Base-by-base conservation (phyloP, 2,888 invertebrate genomes). In the Chydorus sphaericus region DNA sequence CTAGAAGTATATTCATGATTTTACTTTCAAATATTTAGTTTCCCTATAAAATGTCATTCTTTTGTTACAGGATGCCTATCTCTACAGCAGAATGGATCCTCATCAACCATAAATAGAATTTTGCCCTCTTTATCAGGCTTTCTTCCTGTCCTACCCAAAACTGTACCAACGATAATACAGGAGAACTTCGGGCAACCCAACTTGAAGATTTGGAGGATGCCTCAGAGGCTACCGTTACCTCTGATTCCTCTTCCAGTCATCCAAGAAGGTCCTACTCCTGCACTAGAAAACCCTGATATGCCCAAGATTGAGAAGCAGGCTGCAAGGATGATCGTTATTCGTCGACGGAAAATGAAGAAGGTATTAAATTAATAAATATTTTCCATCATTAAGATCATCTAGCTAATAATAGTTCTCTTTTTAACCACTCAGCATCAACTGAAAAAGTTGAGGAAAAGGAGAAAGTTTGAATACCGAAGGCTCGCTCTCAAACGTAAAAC, bases 341-440 rank as follows among this genome's bases (percentile, higher is more conserved):
- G 90, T 51, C 74, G 81, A 52, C 78, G 79, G 55, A 91, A 90
- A 71, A 90, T 92, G 86, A 87, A 82, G 69, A 87, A 83, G n/a
- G n/a, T n/a, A n/a, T n/a, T n/a, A n/a, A n/a, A n/a, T n/a, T n/a
- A n/a, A n/a, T n/a, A n/a, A n/a, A n/a, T n/a, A n/a, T n/a, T n/a
- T n/a, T n/a, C n/a, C n/a, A n/a, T n/a, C n/a, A n/a, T n/a, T n/a
- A n/a, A n/a, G n/a, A n/a, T n/a, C n/a, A n/a, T n/a, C n/a, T n/a
- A n/a, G n/a, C n/a, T n/a, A n/a, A n/a, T n/a, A n/a, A n/a, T n/a
- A n/a, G n/a, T n/a, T n/a, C n/a, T n/a, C n/a, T n/a, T n/a, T n/a
- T n/a, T n/a, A n/a, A n/a, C n/a, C n/a, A n/a, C n/a, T n/a, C n/a
- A n/a, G 63, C 91, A 91, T 66, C 84, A 89, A 67, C 71, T 84